Conservation (phyloP, 2,888 invertebrate species). For the Dolomedes plantarius region DNA sequence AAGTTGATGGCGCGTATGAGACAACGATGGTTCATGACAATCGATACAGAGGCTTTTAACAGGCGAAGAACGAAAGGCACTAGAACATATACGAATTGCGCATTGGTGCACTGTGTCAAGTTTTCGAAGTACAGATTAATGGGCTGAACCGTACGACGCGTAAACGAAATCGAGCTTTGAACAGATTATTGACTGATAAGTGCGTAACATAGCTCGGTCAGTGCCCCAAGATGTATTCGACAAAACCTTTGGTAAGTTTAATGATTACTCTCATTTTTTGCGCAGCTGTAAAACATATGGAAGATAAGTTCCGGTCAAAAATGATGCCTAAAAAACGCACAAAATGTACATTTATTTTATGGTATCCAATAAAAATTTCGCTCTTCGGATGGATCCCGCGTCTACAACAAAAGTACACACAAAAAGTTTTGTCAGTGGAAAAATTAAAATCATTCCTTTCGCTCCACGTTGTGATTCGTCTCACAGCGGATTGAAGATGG, state of each 20-base stretch:
- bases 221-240: slow-evolving; percentile 13
- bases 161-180: background rate
- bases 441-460: background rate
- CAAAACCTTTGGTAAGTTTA: slow-evolving; percentile 4
- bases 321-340: background rate
- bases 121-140: background rate
- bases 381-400: background rate
- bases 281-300: background rate
- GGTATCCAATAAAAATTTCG: background rate
- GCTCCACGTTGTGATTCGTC: background rate
- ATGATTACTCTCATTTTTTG: background rate
- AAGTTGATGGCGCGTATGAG: too few species aligned
- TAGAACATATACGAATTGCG: background rate
- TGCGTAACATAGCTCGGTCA: background rate
- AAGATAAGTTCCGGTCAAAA: background rate
- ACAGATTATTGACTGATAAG: slow-evolving; percentile 3
- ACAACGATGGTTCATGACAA: too few species aligned
- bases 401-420: background rate
- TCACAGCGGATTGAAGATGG: background rate
- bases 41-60: background rate
- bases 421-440: too few species aligned
- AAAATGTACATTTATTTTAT: background rate
- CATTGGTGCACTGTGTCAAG: background rate
- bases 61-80: background rate
- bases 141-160: background rate